Base-by-base conservation (phyloP, 2,113 vertebrate species). In the Miniopterus natalensis region DNA sequence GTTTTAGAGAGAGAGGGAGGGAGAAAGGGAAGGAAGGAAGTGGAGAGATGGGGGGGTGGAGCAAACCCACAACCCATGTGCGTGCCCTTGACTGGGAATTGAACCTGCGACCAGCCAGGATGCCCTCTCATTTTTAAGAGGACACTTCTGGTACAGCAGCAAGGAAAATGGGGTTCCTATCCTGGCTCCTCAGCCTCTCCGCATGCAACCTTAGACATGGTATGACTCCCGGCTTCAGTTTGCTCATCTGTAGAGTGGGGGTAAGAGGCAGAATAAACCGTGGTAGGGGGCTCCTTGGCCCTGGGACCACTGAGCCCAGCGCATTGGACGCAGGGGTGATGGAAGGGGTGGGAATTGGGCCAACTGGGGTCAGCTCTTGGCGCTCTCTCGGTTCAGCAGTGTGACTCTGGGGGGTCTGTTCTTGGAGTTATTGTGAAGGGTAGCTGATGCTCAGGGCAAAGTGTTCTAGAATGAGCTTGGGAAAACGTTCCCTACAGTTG, bases 301-400 rank as follows among this genome's bases (percentile, higher is more conserved):
- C 5, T 7, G 29, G 17, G 14, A 21, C 36, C 2, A 0, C 45
- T 0, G 14, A 25, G 13, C 45, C 18, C 29, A 8, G 45, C 2
- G 45, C 45, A 2, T 29, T 29, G 11, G 31, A 27, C 13, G 1
- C 3, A 6, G 7, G 31, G 65, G 27, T 14, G 27, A 7, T 6
- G 1, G 31, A 27, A 14, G n/a, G 40, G 61, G 40, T 15, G 15
- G 49, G 51, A 8, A 18, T 42, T 3, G 3, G 42, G 23, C 61
- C 31, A 6, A 5, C 42, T 0, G 21, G 27, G 47, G 18, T 3
- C 11, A 3, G 74, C 20, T 47, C 68, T 17, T 1, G 27, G 71
- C 53, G 25, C 11, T 63, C 27, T 45, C 25, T 55, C 12, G 49
- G 75, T 40, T 63, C 57, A 63, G 79, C 40, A 8, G 57, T 2